Evolutionary conservation across 1,140 invertebrate genomes (phyloP), one percentile per base, ranked within the genome.

Genomic region (Drosophila nannoptera): DNA sequence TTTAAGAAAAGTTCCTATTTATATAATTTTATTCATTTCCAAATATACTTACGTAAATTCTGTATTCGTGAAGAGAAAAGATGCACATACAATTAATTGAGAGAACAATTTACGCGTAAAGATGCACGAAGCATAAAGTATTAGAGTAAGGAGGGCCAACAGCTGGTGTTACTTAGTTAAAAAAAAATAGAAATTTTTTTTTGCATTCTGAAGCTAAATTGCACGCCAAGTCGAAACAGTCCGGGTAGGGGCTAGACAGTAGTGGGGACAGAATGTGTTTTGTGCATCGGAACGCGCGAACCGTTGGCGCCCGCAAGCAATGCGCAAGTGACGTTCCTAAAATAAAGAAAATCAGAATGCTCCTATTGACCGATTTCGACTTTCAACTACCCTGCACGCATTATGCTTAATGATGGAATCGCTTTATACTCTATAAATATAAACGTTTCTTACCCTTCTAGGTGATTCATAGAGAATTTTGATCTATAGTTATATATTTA

Each of bases 321-420:
- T 49, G 66, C 56, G 56, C 62, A 73, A 76, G 54, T 73, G 73
- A 76, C 65, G 62, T 73, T 81, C 67, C 73, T 81, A 69, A 81
- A 81, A 81, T 81, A 81, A 80, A 80, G 54, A 45, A 56, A 72
- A 61, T 45, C 43, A 11, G 16, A 55, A 48, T 54, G 7, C 9
- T 35, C n/a, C 40, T 14, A 5, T 7, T 14, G 29, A n/a, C 5
- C 31, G 32, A 8, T 12, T 43, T 33, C 9, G 50, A 29, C 38
- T 36, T 6, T 33, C 32, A 46, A 33, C 50, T 64, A 55, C 50
- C 42, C 59, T 46, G 45, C 33, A 14, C 2, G 22, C 22, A 22
- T 3, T 22, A 22, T 22, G 22, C 22, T 22, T 2, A 22, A 22
- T 22, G 22, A 22, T 3, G 22, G 22, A 22, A 1, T 22, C 22